Conservation (phyloP, 1,140 invertebrate species). For the Cydia splendana region DNA sequence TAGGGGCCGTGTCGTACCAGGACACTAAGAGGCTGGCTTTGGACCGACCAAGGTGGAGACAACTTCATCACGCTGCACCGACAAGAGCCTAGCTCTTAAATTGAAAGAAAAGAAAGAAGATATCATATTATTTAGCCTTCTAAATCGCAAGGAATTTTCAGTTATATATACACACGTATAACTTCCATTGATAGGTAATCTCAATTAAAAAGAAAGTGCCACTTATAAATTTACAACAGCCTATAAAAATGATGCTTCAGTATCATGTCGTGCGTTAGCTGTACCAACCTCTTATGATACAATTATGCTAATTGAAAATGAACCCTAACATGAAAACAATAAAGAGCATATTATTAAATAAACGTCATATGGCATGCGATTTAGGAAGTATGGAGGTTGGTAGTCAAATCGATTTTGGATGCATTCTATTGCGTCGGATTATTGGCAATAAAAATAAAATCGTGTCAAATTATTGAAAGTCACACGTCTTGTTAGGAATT, state of each 20-base stretch:
- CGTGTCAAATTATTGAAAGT: conserved; percentile 20
- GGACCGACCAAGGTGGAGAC: too few relatives aligned
- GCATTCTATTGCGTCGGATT: not conserved
- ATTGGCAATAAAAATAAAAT: conserved; percentile 27
- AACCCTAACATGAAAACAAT: not conserved
- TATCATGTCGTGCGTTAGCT: not conserved
- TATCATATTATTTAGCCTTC: too few relatives aligned
- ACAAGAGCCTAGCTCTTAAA: too few relatives aligned
- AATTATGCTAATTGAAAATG: not conserved
- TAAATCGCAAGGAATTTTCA: too few relatives aligned
- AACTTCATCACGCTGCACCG: too few relatives aligned
- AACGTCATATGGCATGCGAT: not conserved
- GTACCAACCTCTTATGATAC: not conserved
- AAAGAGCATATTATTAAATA: not conserved
- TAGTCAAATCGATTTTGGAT: conserved; percentile 7
- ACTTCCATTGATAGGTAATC: not conserved
- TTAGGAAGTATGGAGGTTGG: not conserved
- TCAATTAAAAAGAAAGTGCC: not conserved
- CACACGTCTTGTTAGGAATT: conserved; percentile 4
- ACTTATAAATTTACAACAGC: conserved; percentile 19
- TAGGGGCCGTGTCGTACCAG: too few relatives aligned
- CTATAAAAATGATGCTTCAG: conserved; percentile 17
- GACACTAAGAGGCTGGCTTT: too few relatives aligned
- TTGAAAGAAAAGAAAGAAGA: too few relatives aligned
- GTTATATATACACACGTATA: too few relatives aligned